These are phyloP conservation scores for Cossypha polioptera DNA, from an alignment of 2,797 vertebrate genomes.

Conservation along the genomic window DNA sequence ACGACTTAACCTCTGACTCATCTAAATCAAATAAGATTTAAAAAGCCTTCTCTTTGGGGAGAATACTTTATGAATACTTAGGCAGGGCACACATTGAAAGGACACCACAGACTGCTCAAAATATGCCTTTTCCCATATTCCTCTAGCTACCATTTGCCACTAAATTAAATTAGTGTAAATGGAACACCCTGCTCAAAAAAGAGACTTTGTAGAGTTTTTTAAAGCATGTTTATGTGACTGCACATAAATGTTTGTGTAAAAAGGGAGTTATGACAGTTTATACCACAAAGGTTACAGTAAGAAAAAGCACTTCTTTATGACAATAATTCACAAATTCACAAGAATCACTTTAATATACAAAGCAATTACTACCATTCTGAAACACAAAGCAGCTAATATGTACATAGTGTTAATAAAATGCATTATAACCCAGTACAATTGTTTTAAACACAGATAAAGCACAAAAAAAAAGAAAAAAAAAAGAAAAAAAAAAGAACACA, in stretches of 20 bases:
- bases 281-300: conserved; percentile 84
- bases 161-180: not conserved
- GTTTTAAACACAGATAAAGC: conserved; percentile 72
- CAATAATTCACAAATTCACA: conserved; percentile 84
- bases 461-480: conserved; percentile 50
- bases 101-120: not conserved
- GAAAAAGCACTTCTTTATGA: conserved; percentile 83
- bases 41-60: not conserved
- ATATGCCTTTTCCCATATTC: not conserved
- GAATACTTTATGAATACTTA: not conserved
- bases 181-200: conserved; percentile 64
- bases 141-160: not conserved
- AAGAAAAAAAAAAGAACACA: not conserved
- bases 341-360: conserved; percentile 85
- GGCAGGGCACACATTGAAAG: not conserved
- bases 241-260: conserved; percentile 83
- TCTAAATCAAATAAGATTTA: not conserved
- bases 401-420: conserved; percentile 85
- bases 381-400: conserved; percentile 83
- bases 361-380: conserved; percentile 81
- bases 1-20: not conserved
- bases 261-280: conserved; percentile 81
- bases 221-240: conserved; percentile 84
- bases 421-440: conserved; percentile 75
- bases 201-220: conserved; percentile 73